These are phyloP conservation scores for Lepilemur ruficaudatus DNA, from an alignment of 2,797 vertebrate species.

Conservation along the genomic window DNA sequence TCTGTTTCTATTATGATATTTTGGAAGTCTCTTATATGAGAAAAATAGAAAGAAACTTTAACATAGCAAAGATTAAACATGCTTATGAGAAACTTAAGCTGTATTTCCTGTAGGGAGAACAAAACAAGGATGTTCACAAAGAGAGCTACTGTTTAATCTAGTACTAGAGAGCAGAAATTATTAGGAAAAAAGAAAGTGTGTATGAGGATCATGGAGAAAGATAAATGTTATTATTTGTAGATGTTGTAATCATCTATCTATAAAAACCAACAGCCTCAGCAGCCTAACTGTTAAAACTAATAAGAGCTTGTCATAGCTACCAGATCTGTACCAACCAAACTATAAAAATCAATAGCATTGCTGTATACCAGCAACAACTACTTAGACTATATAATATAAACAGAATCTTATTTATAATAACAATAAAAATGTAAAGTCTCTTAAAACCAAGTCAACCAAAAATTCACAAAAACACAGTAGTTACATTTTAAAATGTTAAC, in stretches of 20 bases:
- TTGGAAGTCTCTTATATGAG: not conserved
- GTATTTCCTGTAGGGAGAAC: not conserved
- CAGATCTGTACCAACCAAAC: not conserved
- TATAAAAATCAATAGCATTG: not conserved
- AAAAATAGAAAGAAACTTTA: not conserved
- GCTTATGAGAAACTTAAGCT: not conserved
- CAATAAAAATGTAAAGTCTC: not conserved
- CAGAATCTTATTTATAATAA: not conserved
- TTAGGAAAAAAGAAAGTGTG: not conserved
- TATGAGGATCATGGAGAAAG: not conserved
- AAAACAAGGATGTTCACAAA: not conserved
- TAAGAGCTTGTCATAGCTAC: not conserved
- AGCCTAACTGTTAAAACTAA: not conserved
- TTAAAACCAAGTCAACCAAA: not conserved
- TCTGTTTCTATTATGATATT: not conserved
- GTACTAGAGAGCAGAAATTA: conserved; percentile 3
- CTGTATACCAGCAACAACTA: not conserved
- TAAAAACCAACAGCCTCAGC: not conserved
- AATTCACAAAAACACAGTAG: not conserved
- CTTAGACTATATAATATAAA: not conserved
- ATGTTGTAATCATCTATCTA: not conserved
- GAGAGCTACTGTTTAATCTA: not conserved
- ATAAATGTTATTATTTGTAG: not conserved
- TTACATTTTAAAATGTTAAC: not conserved
- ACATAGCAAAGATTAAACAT: not conserved